These are phyloP conservation scores for Sialis fuliginosa DNA, from an alignment of 2,888 invertebrate genomes.

Conservation along the genomic window DNA sequence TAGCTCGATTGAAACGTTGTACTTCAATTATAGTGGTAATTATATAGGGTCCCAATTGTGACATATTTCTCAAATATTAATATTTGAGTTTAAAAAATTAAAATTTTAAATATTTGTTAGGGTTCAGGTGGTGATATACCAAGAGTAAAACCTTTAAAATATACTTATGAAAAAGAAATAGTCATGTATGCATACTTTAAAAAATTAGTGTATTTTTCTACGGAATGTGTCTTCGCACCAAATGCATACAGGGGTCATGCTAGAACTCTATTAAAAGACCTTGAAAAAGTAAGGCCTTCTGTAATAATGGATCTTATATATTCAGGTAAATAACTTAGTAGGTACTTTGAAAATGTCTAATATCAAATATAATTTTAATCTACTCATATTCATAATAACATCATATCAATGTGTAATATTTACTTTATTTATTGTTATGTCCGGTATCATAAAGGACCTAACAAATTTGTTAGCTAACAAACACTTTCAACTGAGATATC, in stretches of 20 bases:
- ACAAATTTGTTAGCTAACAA: too few species aligned
- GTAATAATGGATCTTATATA: slow-evolving; percentile 87
- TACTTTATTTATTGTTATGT: too few species aligned
- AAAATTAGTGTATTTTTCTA: slow-evolving; percentile 91
- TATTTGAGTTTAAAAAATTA: not conserved
- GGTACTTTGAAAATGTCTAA: too few species aligned
- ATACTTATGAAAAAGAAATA: slow-evolving; percentile 97
- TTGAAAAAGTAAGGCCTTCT: slow-evolving; percentile 83
- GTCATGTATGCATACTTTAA: slow-evolving; percentile 98
- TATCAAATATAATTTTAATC: too few species aligned
- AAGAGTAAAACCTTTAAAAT: slow-evolving; percentile 90
- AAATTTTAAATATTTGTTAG: slow-evolving; percentile 23
- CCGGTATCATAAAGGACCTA: too few species aligned
- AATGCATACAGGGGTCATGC: slow-evolving; percentile 94
- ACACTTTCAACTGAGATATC: too few species aligned
- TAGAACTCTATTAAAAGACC: slow-evolving; percentile 76
- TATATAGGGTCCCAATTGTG: not conserved
- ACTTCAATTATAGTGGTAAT: slow-evolving; percentile 76
- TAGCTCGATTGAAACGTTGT: slow-evolving; percentile 82
- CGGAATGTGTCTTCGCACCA: slow-evolving; percentile 96
- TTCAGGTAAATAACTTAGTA: slow-evolving; percentile 38
- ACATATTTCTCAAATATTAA: not conserved
- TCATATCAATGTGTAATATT: too few species aligned
- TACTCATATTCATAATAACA: too few species aligned
- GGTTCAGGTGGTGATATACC: slow-evolving; percentile 63